A percentile compares a stretch with the other conserved stretches of the same genome.
These are phyloP conservation scores for Amblyteles armatorius DNA, from an alignment of 2,888 invertebrate genomes.

Conservation along the genomic window DNA sequence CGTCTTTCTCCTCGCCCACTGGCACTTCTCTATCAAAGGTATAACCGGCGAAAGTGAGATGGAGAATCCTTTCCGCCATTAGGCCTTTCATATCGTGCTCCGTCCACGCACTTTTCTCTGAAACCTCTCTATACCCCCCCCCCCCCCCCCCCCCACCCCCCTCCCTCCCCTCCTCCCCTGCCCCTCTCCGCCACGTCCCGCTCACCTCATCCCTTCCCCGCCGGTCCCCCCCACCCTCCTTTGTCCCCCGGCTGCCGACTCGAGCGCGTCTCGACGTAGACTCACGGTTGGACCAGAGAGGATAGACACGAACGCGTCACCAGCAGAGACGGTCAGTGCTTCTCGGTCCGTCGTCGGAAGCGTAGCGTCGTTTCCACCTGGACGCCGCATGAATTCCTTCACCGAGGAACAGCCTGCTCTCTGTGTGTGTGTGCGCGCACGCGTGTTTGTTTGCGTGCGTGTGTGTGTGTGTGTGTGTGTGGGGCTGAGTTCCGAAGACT, in stretches of 20 bases:
- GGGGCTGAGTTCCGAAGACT: not conserved
- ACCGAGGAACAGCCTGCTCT: not conserved
- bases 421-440: not conserved
- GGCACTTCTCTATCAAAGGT: conserved; percentile 15
- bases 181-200: not conserved
- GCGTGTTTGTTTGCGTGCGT: not conserved
- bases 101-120: conserved; percentile 59
- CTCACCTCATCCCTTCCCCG: not conserved
- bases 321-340: conserved; percentile 46
- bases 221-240: not conserved
- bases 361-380: conserved; percentile 46
- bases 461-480: not conserved
- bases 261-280: conserved; percentile 12
- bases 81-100: conserved; percentile 47
- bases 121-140: not conserved
- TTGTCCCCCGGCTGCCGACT: conserved; percentile 13
- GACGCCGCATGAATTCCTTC: conserved; percentile 16
- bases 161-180: not conserved
- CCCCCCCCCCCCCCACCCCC: not conserved
- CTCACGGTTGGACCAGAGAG: conserved; percentile 42
- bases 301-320: conserved; percentile 32
- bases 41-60: conserved; percentile 28
- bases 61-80: conserved; percentile 56
- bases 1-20: conserved; percentile 49
- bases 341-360: conserved; percentile 56